A percentile compares a stretch with the other conserved stretches of the same genome.
Conservation (phyloP, 2,113 vertebrate genomes). For the Condylura cristata region DNA sequence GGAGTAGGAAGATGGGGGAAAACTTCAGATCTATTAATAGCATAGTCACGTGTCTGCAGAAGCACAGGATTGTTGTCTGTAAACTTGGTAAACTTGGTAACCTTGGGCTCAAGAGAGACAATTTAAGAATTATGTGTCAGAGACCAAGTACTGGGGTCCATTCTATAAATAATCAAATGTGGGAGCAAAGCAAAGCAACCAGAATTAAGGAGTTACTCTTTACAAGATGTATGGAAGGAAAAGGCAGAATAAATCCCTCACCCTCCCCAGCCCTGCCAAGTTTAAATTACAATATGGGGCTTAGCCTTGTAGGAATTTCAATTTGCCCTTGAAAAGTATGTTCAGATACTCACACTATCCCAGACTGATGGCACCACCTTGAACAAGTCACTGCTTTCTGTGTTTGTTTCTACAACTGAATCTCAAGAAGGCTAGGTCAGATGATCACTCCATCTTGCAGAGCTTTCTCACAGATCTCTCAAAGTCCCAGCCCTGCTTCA, state of each 20-base stretch:
- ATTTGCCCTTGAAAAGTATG: conserved; percentile 30
- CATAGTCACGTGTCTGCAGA: conserved; percentile 22
- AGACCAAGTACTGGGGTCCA: not conserved
- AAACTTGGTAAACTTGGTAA: conserved; percentile 58
- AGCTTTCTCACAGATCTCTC: conserved; percentile 26
- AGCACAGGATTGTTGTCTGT: conserved; percentile 49
- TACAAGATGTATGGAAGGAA: not conserved
- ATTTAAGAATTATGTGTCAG: conserved; percentile 22
- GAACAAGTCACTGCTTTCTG: conserved; percentile 15
- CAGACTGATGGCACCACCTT: not conserved
- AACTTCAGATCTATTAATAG: conserved; percentile 67
- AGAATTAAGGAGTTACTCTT: conserved; percentile 11
- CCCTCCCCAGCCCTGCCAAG: not conserved
- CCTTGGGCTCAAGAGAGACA: not conserved
- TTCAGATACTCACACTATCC: conserved; percentile 10
- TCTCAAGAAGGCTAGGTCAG: conserved; percentile 13
- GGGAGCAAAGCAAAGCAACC: conserved; percentile 29
- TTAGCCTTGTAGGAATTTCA: not conserved
- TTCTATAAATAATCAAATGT: conserved; percentile 14
- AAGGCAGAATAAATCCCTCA: not conserved
- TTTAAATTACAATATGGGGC: conserved; percentile 15
- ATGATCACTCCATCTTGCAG: conserved; percentile 1
- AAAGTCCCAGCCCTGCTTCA: conserved; percentile 35
- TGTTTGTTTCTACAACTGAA: conserved; percentile 25
- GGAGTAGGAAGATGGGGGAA: not conserved